These are phyloP conservation scores for Ptiloglossa arizonensis DNA, from an alignment of 1,140 invertebrate species.

Conservation along the genomic window DNA sequence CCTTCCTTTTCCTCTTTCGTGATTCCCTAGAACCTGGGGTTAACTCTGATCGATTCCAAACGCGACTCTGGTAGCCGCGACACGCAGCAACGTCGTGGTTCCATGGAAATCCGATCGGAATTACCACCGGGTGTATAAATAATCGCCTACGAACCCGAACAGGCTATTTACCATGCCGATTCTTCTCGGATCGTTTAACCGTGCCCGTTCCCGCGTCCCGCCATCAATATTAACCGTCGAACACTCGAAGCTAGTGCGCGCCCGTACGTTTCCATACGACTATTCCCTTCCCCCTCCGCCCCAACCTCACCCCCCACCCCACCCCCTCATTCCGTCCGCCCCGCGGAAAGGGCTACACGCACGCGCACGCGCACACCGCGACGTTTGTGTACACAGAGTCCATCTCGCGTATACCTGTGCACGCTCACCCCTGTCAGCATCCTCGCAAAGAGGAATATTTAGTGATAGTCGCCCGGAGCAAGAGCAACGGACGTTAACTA, in stretches of 20 bases:
- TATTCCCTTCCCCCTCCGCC: slow-evolving; percentile 17
- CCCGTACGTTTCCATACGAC: slow-evolving; percentile 23
- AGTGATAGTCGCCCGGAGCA: slow-evolving; percentile 78
- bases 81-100: neutral
- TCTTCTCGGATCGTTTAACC: slow-evolving; percentile 62
- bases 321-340: too few relatives aligned
- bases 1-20: too few relatives aligned
- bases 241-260: slow-evolving; percentile 66
- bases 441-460: slow-evolving; percentile 77
- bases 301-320: neutral
- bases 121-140: slow-evolving; percentile 54
- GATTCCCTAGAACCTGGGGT: neutral
- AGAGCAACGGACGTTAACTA: slow-evolving; percentile 69
- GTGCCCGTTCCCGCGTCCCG: slow-evolving; percentile 67
- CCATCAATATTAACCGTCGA: slow-evolving; percentile 80
- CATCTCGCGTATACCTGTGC: slow-evolving; percentile 57
- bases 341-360: neutral
- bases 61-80: slow-evolving; percentile 11
- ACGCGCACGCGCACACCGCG: neutral
- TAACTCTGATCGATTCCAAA: neutral
- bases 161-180: slow-evolving; percentile 64
- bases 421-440: slow-evolving; percentile 73
- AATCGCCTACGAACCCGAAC: slow-evolving; percentile 50
- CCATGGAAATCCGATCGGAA: slow-evolving; percentile 46
- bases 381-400: neutral